Conservation (phyloP, 2,797 vertebrate species). For the Champsocephalus esox region DNA sequence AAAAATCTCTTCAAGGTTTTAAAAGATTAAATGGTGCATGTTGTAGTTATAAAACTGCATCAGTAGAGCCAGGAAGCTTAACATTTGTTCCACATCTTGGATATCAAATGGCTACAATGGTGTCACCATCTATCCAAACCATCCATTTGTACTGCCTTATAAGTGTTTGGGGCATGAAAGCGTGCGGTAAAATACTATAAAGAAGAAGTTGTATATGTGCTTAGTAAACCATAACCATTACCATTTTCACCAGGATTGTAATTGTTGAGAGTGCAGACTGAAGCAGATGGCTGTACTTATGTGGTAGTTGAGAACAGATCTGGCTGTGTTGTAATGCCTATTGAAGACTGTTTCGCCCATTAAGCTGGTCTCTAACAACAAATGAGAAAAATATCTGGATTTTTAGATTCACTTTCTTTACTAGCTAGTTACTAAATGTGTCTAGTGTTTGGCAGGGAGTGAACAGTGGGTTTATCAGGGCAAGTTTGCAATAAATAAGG, state of each 20-base stretch:
- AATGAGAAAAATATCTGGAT: no score
- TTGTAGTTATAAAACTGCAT: conserved; percentile 1
- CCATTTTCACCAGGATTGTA: no score
- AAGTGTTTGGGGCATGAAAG: neutral
- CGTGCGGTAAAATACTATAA: no score
- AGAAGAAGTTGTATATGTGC: neutral
- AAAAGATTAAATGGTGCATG: neutral
- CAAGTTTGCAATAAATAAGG: no score
- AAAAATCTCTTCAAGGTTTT: neutral
- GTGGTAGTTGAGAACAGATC: neutral
- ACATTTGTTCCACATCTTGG: conserved; percentile 9
- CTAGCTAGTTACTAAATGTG: neutral
- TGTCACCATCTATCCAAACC: neutral
- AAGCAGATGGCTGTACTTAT: neutral
- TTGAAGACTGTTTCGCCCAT: neutral
- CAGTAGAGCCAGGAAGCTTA: conserved; percentile 9
- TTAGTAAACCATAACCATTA: neutral
- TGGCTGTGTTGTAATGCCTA: neutral
- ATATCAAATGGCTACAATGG: neutral
- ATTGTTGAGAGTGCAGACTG: neutral
- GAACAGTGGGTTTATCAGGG: neutral
- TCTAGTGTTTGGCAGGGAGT: neutral
- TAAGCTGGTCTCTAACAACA: neutral
- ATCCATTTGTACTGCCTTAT: neutral
- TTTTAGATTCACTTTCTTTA: neutral